Base-by-base conservation (phyloP, 2,113 vertebrate species). In the Embiotoca jacksoni region DNA sequence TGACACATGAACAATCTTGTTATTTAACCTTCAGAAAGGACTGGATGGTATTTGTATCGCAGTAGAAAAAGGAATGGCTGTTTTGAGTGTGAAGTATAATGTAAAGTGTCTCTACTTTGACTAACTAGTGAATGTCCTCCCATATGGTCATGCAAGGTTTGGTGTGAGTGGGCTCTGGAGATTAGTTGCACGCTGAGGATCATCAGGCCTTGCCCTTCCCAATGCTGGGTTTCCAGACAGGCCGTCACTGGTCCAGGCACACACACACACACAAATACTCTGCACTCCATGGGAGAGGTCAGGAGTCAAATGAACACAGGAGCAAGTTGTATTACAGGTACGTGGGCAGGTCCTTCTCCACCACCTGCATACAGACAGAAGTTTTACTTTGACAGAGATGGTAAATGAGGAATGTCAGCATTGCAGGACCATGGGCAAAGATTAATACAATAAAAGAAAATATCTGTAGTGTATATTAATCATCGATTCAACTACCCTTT, bases 301-400 rank as follows among this genome's bases (percentile, higher is more conserved):
- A 16, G 0, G 0, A n/a, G 6, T 68, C 57, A 10, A 36, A 35
- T 46, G 4, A 41, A 56, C 33, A 66, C 13, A 3, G 3, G 0
- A 0, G 9, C 3, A 31, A 8, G 47, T 3, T 0, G 50, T 7
- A 46, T 89, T 98, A 98, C 75, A 99, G 81, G 88, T 95, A 97
- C 0, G 56, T 60, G 0, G 96, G 94, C 32, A 99, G 90, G 88
- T 99, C 98, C 85, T 98, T 99, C 91, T 97, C 96, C 1, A 99
- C 94, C 53, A 94, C 94, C 98, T 99, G 92, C 31, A 23, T 47
- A 23, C 23, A 44, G 7, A 82, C 15, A 69, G 15, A 7, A 41
- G 4, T 46, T 16, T 30, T 5, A 23, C 23, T 23, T 23, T 23
- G 23, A 23, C 23, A 23, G 23, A 23, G 23, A 1, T 23, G 23